Evolutionary conservation across 2,888 invertebrate species (phyloP), one percentile per base, ranked within the genome.

Genomic region (Lottia scabra): DNA sequence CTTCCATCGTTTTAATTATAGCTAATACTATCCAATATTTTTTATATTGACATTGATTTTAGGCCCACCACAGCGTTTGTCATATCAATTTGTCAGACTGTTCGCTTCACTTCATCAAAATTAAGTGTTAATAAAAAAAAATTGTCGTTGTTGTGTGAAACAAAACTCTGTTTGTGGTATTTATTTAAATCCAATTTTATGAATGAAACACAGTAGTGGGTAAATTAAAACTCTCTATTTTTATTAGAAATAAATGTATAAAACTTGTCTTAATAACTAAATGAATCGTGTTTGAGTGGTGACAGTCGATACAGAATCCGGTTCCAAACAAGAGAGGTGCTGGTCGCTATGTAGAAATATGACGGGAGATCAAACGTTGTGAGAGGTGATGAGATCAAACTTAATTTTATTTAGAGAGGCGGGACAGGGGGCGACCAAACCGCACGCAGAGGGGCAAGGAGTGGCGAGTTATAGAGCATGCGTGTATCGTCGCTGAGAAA

Each of bases 401-500:
- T 23, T 23, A 56, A 56, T 56, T 56, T 23, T 23, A 56, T 23
- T 23, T 23, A 56, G 56, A 56, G 38, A 56, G 56, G 56, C 56
- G 56, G 56, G 56, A 56, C 56, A 56, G 56, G 56, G 56, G 56
- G 56, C 23, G 56, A 56, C 56, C 12, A 56, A 56, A 56, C 56
- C 56, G 56, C 56, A 56, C 56, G 56, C 56, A 23, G 56, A 56
- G 56, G 56, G 56, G 56, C 56, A 56, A 56, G 56, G 56, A 56
- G 56, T 56, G 56, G 56, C 56, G 56, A 23, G 56, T 56, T 56
- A 56, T 56, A 56, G 56, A 56, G 56, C 56, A 56, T 56, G 56
- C 56, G 56, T 56, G 56, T 56, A 23, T 23, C 56, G 56, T 56
- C 56, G 56, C 56, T 19, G 19, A 56, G 56, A 56, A 23, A 56